Evolutionary conservation across 2,888 invertebrate genomes (phyloP), one percentile per base, ranked within the genome.

Genomic region (Hylaea fasciaria): DNA sequence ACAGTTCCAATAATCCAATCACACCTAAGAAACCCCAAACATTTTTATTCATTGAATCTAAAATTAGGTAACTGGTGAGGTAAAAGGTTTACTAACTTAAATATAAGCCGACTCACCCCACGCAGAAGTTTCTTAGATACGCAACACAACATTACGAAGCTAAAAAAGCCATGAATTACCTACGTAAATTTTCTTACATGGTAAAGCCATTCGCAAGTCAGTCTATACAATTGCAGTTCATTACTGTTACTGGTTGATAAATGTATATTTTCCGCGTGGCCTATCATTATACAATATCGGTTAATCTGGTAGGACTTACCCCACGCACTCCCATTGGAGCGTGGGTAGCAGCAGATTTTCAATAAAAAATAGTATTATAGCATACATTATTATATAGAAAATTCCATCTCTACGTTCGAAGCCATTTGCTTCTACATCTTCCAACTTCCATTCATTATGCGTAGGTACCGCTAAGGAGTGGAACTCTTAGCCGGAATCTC

Each of bases 141-240:
- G 61, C 46, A 60, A 64, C 59, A 61, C 59, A 61, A 56, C 52
- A 54, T 50, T 52, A 57, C 32, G 41, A 53, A 40, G 65, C 50
- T 45, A 45, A 63, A 69, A 70, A 69, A 63, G 62, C 29, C 37
- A 10, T 55, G 54, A 65, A 64, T 67, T 68, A 63, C 49, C 40
- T 51, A 68, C 49, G 43, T 51, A 68, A 53, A 71, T 68, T 65
- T 69, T 63, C 64, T 65, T 69, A 72, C 69, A 57, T 35, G 49
- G 44, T 62, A 68, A 65, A 64, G 64, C 67, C 62, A 71, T 69
- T 64, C 46, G 77, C 80, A 72, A 80, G 77, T 80, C 80, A 80
- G 60, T 58, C 62, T 63, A 62, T 70, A 63, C 77, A 77, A 80
- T 80, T 77, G 73, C 73, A 76, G 65, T 61, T 69, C 68, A 72